Percentiles rank a stretch among this genome's conserved stretches.
phyloP scores from a whole-genome alignment of 1,140 invertebrate species.

The Magallana ariakensis region DNA sequence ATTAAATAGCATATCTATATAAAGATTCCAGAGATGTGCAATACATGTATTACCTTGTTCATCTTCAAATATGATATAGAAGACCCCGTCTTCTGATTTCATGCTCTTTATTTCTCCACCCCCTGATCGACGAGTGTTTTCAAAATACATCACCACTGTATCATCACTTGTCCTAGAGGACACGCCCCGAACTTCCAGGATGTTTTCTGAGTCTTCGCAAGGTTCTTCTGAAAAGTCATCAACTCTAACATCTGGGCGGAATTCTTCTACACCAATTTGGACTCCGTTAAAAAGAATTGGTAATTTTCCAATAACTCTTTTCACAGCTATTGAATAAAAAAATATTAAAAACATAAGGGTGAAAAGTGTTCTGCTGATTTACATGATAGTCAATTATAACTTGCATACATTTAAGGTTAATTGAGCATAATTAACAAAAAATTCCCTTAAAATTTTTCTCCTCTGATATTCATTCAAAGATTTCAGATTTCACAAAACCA shows the following conservation, averaged over 20 bases:
- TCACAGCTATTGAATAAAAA: constrained; percentile 35
- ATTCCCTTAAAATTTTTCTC: no score
- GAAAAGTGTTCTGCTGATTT: no score
- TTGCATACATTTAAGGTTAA: no score
- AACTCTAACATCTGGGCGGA: background rate
- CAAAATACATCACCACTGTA: constrained; percentile 62
- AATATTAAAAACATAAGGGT: background rate
- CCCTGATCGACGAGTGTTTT: constrained; percentile 57
- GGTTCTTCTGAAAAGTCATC: background rate
- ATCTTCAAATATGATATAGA: constrained; percentile 52
- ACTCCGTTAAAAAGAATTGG: constrained; percentile 31
- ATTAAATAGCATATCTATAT: no score
- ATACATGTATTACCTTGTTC: constrained; percentile 47
- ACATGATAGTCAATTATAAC: no score
- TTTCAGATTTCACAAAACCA: no score
- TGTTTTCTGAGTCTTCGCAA: background rate
- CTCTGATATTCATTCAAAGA: no score
- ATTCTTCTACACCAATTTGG: constrained; percentile 43
- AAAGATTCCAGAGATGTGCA: no score
- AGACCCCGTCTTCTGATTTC: constrained; percentile 41
- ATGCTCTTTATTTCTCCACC: constrained; percentile 54
- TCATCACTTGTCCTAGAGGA: constrained; percentile 42
- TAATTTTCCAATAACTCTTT: constrained; percentile 19
- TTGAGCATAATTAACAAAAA: no score
- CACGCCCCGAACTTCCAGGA: constrained; percentile 51